Evolutionary conservation across 2,797 vertebrate genomes (phyloP), one percentile per base, ranked within the genome.

Genomic region (Eospalax fontanierii): DNA sequence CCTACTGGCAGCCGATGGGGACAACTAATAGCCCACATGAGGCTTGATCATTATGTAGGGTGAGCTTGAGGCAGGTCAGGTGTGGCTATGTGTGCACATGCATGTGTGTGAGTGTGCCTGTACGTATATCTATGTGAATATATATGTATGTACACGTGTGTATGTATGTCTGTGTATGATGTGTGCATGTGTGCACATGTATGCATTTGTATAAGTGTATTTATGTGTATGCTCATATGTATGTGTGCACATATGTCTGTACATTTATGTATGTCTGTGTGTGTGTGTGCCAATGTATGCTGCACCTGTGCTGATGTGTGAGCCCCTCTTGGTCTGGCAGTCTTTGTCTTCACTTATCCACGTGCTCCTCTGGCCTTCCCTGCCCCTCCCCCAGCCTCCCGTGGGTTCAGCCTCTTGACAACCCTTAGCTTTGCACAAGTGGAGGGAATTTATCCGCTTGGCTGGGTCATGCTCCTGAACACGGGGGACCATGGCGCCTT

Each of bases 401-500:
- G 40, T 57, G 43, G 40, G 81, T 86, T 83, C 61, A 66, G 87
- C 89, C 43, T 95, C 43, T 92, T 83, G 94, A 90, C 63, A 86
- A 24, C 57, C 40, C 1, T 71, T 63, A 86, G 87, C 75, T 92
- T 91, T 61, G 89, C 70, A 0, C 0, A 43, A 83, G 70, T 4
- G 38, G 84, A 92, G 87, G 84, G 75, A 57, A 35, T 95, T 96
- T 87, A 91, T 95, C 91, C 1, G 73, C 96, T 94, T 88, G 94
- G 76, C 96, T 96, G 94, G 88, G 80, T 59, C 65, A 84, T 46
- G 89, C 89, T 95, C 63, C 30, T 43, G 12, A 81, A 43, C 89
- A 74, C 5, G 0, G 85, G 94, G 85, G 87, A 94, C 91, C 82
- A 9, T 96, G 97, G 97, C 84, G 81, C 97, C 98, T 98, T 97